Evolutionary conservation across 1,140 invertebrate species (phyloP), one percentile per base, ranked within the genome.

Genomic region (Carposina sasakii): DNA sequence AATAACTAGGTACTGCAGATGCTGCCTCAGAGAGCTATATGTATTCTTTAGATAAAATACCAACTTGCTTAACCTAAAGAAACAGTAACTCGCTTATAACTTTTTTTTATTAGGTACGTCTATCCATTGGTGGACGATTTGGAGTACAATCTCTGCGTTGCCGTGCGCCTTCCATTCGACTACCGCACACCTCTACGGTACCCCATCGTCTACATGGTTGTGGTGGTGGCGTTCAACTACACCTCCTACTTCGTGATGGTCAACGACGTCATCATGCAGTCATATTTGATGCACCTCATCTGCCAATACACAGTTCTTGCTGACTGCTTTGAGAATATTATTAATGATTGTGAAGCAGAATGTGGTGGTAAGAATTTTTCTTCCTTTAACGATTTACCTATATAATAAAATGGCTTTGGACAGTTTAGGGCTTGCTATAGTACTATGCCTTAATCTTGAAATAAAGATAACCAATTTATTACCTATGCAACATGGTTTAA

Each of bases 101-200:
- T 34, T 43, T 10, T 17, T 48, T 8, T 15, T 28, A 9, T n/a
- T 48, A 83, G 78, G 78, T 59, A 71, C 23, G 48, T 62, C 0
- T 77, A 73, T 33, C 76, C 76, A 21, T 39, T 83, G 12, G 22
- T 81, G 10, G 79, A 83, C 36, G 72, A 76, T 2, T 10, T 76
- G 16, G 75, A 76, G 0, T 79, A 76, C 54, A 83, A 83, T 34
- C 23, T 83, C 15, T 68, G 73, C 48, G 63, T 74, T 0, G 44
- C 58, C 0, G 31, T 77, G 0, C 52, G 51, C 1, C 19, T 81
- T 1, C 76, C 76, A 0, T 69, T 66, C 28, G 20, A 63, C 34
- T 79, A 68, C 48, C 15, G 50, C 24, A 69, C 49, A 0, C 55
- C 59, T 0, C 8, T 24, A 2, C 28, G 43, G 0, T 81, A 83